A percentile compares a stretch with the other conserved stretches of the same genome.
These are phyloP conservation scores for Aporophyla lueneburgensis DNA, from an alignment of 2,888 invertebrate species.

Conservation along the genomic window DNA sequence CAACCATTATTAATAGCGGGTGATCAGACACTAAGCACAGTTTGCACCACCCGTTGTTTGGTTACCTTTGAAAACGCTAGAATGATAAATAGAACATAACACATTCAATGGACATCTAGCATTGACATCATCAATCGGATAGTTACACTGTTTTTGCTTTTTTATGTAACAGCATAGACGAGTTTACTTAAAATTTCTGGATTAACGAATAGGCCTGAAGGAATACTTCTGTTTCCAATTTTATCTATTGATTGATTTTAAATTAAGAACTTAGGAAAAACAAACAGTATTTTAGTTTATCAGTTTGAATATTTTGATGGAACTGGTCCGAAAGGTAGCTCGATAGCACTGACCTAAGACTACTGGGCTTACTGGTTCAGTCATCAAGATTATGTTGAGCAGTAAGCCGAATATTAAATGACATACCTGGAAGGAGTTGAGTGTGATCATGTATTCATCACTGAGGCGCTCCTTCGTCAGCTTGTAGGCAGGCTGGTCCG, in stretches of 20 bases:
- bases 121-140: not conserved
- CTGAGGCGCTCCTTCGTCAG: constrained; percentile 97
- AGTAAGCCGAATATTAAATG: not conserved
- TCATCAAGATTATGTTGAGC: not conserved
- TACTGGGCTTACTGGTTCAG: not conserved
- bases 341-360: not conserved
- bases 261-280: not conserved
- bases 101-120: not conserved
- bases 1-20: not conserved
- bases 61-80: not conserved
- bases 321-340: not conserved
- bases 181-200: not conserved
- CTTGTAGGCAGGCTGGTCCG: constrained; percentile 93
- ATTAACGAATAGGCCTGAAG: not conserved
- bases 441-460: constrained; percentile 97
- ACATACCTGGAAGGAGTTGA: constrained; percentile 95
- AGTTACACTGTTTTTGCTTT: not conserved
- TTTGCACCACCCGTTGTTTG: not conserved
- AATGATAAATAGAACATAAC: not conserved
- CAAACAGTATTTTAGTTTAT: not conserved
- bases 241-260: no score
- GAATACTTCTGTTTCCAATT: not conserved
- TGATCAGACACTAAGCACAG: no score
- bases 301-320: not conserved
- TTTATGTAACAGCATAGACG: not conserved